Evolutionary conservation across 2,797 vertebrate genomes (phyloP), one percentile per base, ranked within the genome.

Genomic region (Cossypha dichroa): DNA sequence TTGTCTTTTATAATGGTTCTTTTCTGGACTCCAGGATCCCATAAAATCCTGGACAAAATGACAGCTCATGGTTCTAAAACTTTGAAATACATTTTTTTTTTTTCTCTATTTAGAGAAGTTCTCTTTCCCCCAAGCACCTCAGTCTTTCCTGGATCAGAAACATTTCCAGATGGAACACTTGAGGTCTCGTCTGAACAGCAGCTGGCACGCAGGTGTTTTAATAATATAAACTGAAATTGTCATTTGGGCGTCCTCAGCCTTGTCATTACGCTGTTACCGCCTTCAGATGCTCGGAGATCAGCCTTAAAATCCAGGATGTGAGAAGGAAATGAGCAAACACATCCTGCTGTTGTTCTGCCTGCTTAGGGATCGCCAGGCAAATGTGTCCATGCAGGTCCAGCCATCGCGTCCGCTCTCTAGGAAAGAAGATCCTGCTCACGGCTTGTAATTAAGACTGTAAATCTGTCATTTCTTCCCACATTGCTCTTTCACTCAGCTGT

Each of bases 401-500:
- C 38, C 60, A 22, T 76, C 63, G 31, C 34, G 15, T 46, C 45
- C 3, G 60, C 93, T 85, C 51, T 94, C 78, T 48, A 89, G 91
- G 91, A 91, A 94, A 85, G 84, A 51, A 40, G 54, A 59, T 68
- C 49, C 60, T 48, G 41, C 63, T 95, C 81, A 59, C 0, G 5
- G 40, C 52, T 80, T 74, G 89, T 68, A 96, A 94, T 77, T 96
- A 58, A 6, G 56, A 74, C 15, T 31, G 64, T 92, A 96, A 92
- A 91, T 95, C 92, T 95, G 86, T 96, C 75, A 89, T 92, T 91
- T 95, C 75, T 91, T 85, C 78, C 58, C 34, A 7, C 67, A 31
- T 22, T 59, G 28, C 77, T 80, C 34, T 85, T 91, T 60, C 13
- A 4, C 49, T 84, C 70, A 3, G 8, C 64, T 78, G 91, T 45